These are phyloP conservation scores for Poecilus cupreus DNA, from an alignment of 2,888 invertebrate species.

Conservation along the genomic window DNA sequence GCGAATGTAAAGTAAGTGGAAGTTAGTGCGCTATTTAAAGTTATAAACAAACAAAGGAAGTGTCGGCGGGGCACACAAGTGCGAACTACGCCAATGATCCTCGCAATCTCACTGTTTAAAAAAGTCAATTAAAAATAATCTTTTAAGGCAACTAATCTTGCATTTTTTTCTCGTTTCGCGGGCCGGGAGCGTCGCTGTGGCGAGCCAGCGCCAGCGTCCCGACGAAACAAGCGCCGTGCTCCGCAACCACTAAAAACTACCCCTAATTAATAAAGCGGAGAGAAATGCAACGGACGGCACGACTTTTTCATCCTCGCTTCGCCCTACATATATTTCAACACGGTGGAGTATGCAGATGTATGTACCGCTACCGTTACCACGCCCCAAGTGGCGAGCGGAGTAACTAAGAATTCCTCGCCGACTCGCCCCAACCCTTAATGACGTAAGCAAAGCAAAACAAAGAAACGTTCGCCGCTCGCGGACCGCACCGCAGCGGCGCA, in stretches of 20 bases:
- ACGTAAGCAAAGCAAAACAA: slow-evolving; percentile 76
- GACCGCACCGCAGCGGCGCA: slow-evolving; percentile 47
- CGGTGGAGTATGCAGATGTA: slow-evolving; percentile 63
- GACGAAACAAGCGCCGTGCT: too few species aligned
- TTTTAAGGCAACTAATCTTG: slow-evolving; percentile 55
- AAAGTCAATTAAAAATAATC: slow-evolving; percentile 59
- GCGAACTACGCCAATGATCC: slow-evolving; percentile 42
- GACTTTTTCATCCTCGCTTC: slow-evolving; percentile 34
- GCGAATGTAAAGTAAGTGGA: too few species aligned
- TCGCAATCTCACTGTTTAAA: slow-evolving; percentile 51
- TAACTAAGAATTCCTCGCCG: slow-evolving; percentile 66
- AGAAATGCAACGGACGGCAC: slow-evolving; percentile 52
- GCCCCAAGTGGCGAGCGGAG: slow-evolving; percentile 60
- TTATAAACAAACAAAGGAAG: not conserved
- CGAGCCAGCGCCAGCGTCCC: not conserved
- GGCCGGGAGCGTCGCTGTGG: not conserved
- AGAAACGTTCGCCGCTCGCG: slow-evolving; percentile 70
- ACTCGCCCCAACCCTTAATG: slow-evolving; percentile 72
- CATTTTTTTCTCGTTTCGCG: slow-evolving; percentile 45
- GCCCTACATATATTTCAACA: slow-evolving; percentile 34
- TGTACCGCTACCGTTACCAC: slow-evolving; percentile 62
- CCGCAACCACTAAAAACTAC: slow-evolving; percentile 39
- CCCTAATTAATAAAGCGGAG: slow-evolving; percentile 51
- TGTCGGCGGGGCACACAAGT: not conserved
- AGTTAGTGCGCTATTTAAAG: not conserved